Evolutionary conservation across 2,797 vertebrate species (phyloP).

Genomic region (Lophura swinhoii): DNA sequence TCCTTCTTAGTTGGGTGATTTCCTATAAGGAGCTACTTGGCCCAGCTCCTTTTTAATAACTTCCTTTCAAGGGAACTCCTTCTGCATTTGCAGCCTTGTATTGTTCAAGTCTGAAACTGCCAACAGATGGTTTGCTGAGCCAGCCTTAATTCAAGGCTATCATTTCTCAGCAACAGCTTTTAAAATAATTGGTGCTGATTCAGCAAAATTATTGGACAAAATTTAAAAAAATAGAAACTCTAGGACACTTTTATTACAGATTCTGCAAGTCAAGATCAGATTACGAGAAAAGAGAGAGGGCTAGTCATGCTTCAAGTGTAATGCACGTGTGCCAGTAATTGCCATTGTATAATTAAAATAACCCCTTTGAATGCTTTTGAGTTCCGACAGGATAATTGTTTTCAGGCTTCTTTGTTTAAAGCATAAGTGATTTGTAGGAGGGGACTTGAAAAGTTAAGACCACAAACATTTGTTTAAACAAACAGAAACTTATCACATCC

Average conservation of each 20-base stretch:
- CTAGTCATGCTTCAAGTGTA: conserved; percentile 22
- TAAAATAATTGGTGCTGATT: conserved; percentile 62
- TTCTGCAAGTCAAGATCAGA: conserved; percentile 24
- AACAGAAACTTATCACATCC: conserved; percentile 33
- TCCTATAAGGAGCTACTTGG: neutral
- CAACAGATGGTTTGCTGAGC: conserved; percentile 34
- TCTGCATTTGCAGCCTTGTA: neutral
- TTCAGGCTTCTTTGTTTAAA: conserved; percentile 57
- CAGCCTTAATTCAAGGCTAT: conserved; percentile 10
- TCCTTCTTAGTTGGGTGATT: neutral
- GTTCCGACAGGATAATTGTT: conserved; percentile 27
- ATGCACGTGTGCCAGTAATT: conserved; percentile 19
- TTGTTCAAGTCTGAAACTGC: neutral
- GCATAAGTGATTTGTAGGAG: neutral
- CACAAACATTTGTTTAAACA: conserved; percentile 60
- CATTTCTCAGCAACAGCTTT: conserved; percentile 26
- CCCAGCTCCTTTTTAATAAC: neutral
- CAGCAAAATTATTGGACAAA: conserved; percentile 35
- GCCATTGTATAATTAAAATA: conserved; percentile 51
- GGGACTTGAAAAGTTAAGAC: conserved; percentile 55
- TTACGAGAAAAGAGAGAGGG: conserved; percentile 41
- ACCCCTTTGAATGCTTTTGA: neutral
- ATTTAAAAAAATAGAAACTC: neutral
- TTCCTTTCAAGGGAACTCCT: conserved; percentile 29
- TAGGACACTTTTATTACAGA: conserved; percentile 33